These are phyloP conservation scores for Eristalis tenax DNA, from an alignment of 2,888 invertebrate species.

Conservation along the genomic window DNA sequence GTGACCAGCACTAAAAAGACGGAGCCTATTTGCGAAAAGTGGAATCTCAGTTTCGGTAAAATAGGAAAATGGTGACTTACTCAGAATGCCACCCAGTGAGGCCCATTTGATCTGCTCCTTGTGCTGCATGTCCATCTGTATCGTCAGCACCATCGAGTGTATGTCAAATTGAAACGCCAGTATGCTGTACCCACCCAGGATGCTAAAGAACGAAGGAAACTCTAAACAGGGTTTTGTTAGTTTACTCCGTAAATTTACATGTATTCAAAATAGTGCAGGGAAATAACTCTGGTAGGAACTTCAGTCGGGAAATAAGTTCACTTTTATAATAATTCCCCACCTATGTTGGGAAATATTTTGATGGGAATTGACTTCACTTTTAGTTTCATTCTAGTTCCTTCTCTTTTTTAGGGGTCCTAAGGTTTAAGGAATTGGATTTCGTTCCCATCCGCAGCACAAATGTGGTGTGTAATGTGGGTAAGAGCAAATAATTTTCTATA, in stretches of 20 bases:
- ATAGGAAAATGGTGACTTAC: constrained; percentile 80
- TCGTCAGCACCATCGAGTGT: constrained; percentile 91
- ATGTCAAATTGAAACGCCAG: constrained; percentile 90
- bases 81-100: constrained; percentile 86
- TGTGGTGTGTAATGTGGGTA: too few species aligned
- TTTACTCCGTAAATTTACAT: not conserved
- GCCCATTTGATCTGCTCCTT: constrained; percentile 88
- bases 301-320: too few species aligned
- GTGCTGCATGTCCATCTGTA: constrained; percentile 95
- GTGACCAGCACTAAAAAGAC: constrained; percentile 86
- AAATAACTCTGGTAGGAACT: too few species aligned
- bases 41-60: not conserved
- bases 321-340: too few species aligned
- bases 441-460: too few species aligned
- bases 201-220: constrained; percentile 81
- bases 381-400: too few species aligned
- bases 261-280: too few species aligned
- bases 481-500: too few species aligned
- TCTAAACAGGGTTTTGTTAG: constrained; percentile 73
- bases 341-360: too few species aligned
- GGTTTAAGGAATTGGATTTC: too few species aligned
- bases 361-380: too few species aligned
- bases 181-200: constrained; percentile 86
- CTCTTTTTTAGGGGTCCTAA: too few species aligned
- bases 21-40: constrained; percentile 80